Base-by-base conservation (phyloP, 2,113 vertebrate genomes). In the Rhadina sibilatrix region DNA sequence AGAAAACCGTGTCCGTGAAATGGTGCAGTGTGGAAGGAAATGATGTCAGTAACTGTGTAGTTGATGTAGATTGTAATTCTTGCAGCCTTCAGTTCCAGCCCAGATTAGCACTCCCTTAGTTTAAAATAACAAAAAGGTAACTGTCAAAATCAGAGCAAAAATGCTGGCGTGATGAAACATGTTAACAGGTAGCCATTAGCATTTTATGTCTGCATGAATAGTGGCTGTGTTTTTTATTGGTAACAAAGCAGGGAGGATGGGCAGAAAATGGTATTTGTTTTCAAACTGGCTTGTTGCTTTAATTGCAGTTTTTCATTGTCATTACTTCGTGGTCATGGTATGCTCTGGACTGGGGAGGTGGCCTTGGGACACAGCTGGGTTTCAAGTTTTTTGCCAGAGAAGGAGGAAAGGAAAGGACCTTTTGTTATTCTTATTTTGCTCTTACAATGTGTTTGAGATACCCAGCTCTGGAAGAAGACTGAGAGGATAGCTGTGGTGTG, bases 151-250 rank as follows among this genome's bases (percentile, higher is more conserved):
- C 83, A 89, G 96, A 98, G 76, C 77, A 71, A 93, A 97, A 98
- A 96, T 98, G 97, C 94, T 96, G 95, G 93, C 96, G 40, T 97
- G 98, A 97, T 97, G 97, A 95, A 97, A 96, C 97, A 95, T 82
- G 96, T 97, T 98, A 98, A 97, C 97, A 98, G 97, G 97, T 97
- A 97, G 94, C 97, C 97, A 97, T 98, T 97, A 98, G 96, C 97
- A 97, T 97, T 98, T 98, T 95, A 96, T 97, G 95, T 97, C 95
- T 97, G 97, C 96, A 92, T 97, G 97, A 98, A 96, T 95, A 97
- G 94, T 96, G 96, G 94, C 97, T 97, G 95, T 97, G 88, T 96
- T 98, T 98, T 97, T 98, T 97, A 96, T 96, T 97, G 94, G 96
- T 97, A 97, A 96, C 94, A 93, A 93, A 97, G 93, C 80, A 91